phyloP scores from a whole-genome alignment of 2,113 vertebrate species.

The Ictalurus punctatus region DNA sequence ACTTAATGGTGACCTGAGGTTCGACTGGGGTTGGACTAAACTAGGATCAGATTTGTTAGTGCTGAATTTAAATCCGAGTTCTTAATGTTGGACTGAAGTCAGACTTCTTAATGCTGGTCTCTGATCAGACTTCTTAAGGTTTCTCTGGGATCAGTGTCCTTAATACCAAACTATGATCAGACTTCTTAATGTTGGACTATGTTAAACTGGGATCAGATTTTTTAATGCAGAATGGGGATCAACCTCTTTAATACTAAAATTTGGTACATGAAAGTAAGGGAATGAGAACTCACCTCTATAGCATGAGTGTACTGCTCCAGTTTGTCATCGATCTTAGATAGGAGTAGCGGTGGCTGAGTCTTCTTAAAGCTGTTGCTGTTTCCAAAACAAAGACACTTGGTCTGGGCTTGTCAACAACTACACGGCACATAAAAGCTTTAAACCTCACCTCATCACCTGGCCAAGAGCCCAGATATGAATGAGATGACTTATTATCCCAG shows the following conservation, averaged over 20 bases:
- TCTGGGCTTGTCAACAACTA: conserved; percentile 38
- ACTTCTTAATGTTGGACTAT: background rate
- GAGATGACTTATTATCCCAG: conserved; percentile 1
- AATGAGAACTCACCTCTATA: conserved; percentile 76
- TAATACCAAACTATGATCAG: background rate
- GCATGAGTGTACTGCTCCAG: conserved; percentile 90
- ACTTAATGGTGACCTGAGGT: background rate
- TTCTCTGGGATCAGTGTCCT: background rate
- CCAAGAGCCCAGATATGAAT: conserved; percentile 16
- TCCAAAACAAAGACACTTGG: conserved; percentile 47
- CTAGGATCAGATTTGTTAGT: background rate
- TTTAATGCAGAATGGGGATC: background rate
- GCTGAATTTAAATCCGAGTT: background rate
- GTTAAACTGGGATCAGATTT: conserved; percentile 1
- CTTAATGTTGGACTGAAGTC: background rate
- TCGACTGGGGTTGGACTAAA: background rate
- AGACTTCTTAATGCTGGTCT: background rate
- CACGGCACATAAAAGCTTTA: conserved; percentile 12
- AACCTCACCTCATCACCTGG: conserved; percentile 25
- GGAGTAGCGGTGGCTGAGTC: conserved; percentile 74
- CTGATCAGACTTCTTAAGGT: background rate
- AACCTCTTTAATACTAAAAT: background rate
- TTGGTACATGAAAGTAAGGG: background rate
- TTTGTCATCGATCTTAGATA: conserved; percentile 84
- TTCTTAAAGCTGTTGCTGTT: conserved; percentile 88